phyloP scores from a whole-genome alignment of 23 tunicate genomes.

The Clavelina lepadiformis region DNA sequence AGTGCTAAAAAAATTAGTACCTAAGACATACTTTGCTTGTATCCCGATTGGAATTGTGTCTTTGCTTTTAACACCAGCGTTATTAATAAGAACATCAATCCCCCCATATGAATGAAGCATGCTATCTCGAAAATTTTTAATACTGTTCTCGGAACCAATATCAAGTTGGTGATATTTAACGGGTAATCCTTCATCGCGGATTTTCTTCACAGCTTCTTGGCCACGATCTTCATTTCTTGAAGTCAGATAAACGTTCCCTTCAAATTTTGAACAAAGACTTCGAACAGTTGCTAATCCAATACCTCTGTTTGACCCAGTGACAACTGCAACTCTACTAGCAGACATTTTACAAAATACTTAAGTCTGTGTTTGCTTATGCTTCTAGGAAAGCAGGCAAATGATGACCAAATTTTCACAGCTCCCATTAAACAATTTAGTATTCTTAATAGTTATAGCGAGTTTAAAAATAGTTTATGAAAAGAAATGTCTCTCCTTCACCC shows the following conservation, averaged over 20 bases:
- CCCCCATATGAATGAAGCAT: constrained; percentile 41
- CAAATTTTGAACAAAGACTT: constrained; percentile 38
- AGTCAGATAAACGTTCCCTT: constrained; percentile 72
- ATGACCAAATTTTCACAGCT: too few relatives aligned
- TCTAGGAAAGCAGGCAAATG: too few relatives aligned
- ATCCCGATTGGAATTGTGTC: constrained; percentile 23
- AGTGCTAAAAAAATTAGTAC: constrained; percentile 48
- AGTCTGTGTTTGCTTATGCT: too few relatives aligned
- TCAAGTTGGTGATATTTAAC: constrained; percentile 60
- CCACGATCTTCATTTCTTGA: constrained; percentile 67
- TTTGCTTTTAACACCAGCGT: constrained; percentile 44
- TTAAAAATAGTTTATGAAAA: too few relatives aligned
- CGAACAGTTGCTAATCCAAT: constrained; percentile 78
- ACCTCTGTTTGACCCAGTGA: constrained; percentile 68
- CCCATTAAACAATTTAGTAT: too few relatives aligned
- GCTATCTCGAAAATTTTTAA: constrained; percentile 12
- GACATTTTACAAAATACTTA: constrained; percentile 8
- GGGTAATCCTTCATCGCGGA: constrained; percentile 57
- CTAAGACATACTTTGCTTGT: constrained; percentile 43
- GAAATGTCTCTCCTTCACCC: too few relatives aligned
- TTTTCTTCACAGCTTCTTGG: constrained; percentile 36
- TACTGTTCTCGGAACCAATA: constrained; percentile 15
- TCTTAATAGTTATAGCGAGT: too few relatives aligned
- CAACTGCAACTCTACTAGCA: constrained; percentile 47
- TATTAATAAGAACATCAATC: constrained; percentile 56